Percentiles rank a stretch among this genome's conserved stretches.
Evolutionary conservation across 2,888 invertebrate genomes (phyloP).

Genomic region (Leptinotarsa rubiginosa): DNA sequence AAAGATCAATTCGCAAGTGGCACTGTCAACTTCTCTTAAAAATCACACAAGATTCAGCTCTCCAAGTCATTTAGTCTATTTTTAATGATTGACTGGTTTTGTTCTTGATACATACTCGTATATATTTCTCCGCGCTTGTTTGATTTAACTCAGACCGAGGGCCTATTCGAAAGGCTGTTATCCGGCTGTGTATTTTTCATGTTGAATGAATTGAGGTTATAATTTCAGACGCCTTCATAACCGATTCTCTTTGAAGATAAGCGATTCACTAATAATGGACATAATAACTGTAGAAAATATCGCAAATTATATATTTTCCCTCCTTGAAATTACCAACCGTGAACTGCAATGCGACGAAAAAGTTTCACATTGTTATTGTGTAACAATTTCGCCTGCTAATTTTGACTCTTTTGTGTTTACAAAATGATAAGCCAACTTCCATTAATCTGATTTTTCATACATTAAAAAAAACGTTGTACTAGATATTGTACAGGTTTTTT

Average conservation of each 20-base stretch:
- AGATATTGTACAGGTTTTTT: no score
- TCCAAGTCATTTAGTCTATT: background rate
- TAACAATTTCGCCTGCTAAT: conserved; percentile 1
- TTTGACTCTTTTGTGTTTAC: background rate
- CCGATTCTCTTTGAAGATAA: conserved; percentile 33
- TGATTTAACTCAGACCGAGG: background rate
- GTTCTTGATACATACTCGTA: background rate
- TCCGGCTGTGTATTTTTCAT: conserved; percentile 21
- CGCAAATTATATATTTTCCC: conserved; percentile 42
- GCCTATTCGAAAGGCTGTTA: conserved; percentile 15
- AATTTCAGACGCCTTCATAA: conserved; percentile 24
- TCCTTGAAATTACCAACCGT: conserved; percentile 36
- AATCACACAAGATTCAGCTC: no score
- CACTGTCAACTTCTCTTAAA: no score
- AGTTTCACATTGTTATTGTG: conserved; percentile 26
- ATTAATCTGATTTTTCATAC: no score
- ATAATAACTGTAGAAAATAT: conserved; percentile 38
- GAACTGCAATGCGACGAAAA: conserved; percentile 25
- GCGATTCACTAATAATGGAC: conserved; percentile 35
- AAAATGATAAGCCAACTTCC: background rate
- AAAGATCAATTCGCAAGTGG: no score
- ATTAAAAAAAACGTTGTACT: no score
- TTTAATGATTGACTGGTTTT: background rate
- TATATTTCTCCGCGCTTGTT: background rate
- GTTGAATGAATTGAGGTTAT: conserved; percentile 20